Conservation (phyloP, 2,113 vertebrate genomes). For the Serinus canaria region DNA sequence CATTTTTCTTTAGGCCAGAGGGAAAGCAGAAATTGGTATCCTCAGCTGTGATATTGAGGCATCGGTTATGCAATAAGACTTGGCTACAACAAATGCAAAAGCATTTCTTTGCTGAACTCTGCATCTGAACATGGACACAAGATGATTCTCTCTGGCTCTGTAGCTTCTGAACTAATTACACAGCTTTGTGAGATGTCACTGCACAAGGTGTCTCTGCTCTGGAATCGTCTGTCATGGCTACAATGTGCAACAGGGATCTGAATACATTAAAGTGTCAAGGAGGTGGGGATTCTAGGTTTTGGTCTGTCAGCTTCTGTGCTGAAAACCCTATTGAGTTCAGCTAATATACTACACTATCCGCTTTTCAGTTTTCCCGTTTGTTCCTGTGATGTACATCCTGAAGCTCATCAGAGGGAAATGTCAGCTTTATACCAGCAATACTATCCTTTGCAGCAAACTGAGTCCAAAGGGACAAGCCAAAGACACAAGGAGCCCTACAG, state of each 20-base stretch:
- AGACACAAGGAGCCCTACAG: background rate
- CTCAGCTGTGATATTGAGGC: background rate
- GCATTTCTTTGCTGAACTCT: background rate
- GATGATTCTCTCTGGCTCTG: background rate
- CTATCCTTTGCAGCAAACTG: background rate
- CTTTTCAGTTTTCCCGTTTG: background rate
- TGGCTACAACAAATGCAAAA: background rate
- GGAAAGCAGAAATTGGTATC: background rate
- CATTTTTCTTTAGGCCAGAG: background rate
- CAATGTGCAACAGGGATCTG: background rate
- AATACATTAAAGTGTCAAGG: constrained; percentile 4
- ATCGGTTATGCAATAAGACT: background rate
- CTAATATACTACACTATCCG: background rate
- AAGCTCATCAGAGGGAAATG: background rate
- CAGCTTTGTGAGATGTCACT: background rate
- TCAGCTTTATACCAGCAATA: background rate
- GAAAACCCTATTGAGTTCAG: constrained; percentile 3
- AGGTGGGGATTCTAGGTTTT: background rate
- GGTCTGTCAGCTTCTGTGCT: background rate
- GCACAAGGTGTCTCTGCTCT: background rate
- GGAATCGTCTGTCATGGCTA: background rate
- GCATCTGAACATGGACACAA: background rate
- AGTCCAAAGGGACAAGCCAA: background rate
- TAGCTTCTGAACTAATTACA: constrained; percentile 40
- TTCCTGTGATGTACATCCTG: background rate